Conservation (phyloP, 2,888 invertebrate species). For the Ormyrus rosae region DNA sequence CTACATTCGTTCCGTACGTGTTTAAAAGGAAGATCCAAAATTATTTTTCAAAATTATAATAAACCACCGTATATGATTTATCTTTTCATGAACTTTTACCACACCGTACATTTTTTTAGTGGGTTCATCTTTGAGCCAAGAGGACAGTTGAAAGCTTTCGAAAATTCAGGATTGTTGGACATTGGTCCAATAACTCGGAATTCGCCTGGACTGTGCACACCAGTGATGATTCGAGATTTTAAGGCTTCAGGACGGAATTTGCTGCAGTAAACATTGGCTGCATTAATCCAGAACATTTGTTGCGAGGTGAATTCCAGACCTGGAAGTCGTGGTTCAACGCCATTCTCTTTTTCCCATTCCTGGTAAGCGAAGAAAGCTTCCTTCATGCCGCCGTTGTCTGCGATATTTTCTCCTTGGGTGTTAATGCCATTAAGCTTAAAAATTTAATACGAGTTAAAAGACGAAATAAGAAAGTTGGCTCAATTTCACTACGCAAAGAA, state of each 20-base stretch:
- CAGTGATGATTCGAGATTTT: slow-evolving; percentile 87
- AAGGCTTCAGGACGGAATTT: slow-evolving; percentile 81
- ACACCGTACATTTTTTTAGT: slow-evolving; percentile 79
- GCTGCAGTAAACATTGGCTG: slow-evolving; percentile 81
- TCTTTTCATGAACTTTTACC: slow-evolving; percentile 74
- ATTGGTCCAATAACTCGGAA: slow-evolving; percentile 80
- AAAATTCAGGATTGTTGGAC: slow-evolving; percentile 79
- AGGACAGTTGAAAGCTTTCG: slow-evolving; percentile 81
- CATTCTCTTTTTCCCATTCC: slow-evolving; percentile 82
- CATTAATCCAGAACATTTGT: slow-evolving; percentile 81
- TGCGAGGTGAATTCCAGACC: slow-evolving; percentile 83
- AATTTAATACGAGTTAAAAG: background rate
- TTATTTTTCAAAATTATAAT: too few relatives aligned
- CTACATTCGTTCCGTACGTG: too few relatives aligned
- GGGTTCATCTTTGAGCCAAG: slow-evolving; percentile 81
- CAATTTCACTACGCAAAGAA: slow-evolving; percentile 58
- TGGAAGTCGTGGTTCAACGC: slow-evolving; percentile 82
- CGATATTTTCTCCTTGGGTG: slow-evolving; percentile 95
- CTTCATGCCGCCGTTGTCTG: slow-evolving; percentile 94
- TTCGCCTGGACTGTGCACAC: slow-evolving; percentile 83
- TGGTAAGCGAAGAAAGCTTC: slow-evolving; percentile 90
- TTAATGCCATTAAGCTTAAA: slow-evolving; percentile 90
- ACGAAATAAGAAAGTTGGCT: background rate
- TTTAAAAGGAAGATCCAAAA: too few relatives aligned
- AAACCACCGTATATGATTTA: too few relatives aligned